These are phyloP conservation scores for Dicrostonyx torquatus DNA, from an alignment of 2,797 vertebrate species.

Conservation along the genomic window DNA sequence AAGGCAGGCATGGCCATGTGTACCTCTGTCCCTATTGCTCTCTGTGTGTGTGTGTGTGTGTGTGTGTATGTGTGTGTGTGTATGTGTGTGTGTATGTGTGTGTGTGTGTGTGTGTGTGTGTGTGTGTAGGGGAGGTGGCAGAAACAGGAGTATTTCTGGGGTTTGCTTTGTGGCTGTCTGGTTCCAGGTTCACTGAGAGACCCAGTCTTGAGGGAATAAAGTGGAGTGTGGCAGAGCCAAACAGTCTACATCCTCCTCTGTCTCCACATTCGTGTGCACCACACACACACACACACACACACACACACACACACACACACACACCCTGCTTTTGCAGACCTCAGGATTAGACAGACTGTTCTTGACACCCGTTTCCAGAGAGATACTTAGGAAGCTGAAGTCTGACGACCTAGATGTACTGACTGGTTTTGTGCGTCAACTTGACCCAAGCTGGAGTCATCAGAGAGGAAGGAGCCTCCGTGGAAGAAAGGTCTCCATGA, in stretches of 20 bases:
- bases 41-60: background rate
- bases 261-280: too few relatives aligned
- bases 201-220: background rate
- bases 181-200: background rate
- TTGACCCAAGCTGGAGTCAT: background rate
- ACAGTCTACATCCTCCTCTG: background rate
- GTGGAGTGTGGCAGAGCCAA: background rate
- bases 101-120: too few relatives aligned
- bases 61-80: too few relatives aligned
- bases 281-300: background rate
- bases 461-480: background rate
- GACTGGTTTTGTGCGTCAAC: background rate
- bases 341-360: slow-evolving; percentile 64
- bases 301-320: background rate
- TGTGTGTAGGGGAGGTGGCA: too few relatives aligned
- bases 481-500: background rate
- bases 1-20: background rate
- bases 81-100: too few relatives aligned
- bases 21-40: background rate
- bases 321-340: slow-evolving; percentile 51
- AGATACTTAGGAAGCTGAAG: slow-evolving; percentile 67
- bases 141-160: background rate
- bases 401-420: slow-evolving; percentile 48
- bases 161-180: background rate
- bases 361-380: slow-evolving; percentile 66